A percentile compares a stretch with the other conserved stretches of the same genome.
Evolutionary conservation across 2,797 vertebrate genomes (phyloP).

Genomic region (Adrianichthys oophorus): DNA sequence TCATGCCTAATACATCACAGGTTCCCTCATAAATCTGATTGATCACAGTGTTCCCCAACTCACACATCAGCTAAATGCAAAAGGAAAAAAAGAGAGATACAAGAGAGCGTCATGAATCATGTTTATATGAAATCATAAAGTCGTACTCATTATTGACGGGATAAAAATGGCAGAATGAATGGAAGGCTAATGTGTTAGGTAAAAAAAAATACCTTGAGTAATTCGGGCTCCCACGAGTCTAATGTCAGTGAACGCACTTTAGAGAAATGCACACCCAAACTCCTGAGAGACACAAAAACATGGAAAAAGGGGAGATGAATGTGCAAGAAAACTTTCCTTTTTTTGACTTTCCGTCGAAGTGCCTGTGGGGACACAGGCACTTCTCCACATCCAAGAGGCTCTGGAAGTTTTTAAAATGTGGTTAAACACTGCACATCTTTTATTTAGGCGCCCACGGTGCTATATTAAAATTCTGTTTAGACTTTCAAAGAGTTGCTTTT

Average conservation of each 20-base stretch:
- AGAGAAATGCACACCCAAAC: constrained; percentile 96
- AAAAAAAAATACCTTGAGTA: constrained; percentile 84
- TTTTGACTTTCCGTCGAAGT: neutral
- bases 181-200: constrained; percentile 3
- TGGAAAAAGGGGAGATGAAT: neutral
- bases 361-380: constrained; percentile 4
- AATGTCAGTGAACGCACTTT: constrained; percentile 96
- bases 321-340: constrained; percentile 10
- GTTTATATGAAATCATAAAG: too few relatives aligned
- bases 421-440: constrained; percentile 4
- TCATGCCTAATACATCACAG: constrained; percentile 84
- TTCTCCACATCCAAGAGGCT: neutral
- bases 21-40: constrained; percentile 95
- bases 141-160: constrained; percentile 5
- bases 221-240: constrained; percentile 97
- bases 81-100: neutral
- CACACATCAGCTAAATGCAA: constrained; percentile 91
- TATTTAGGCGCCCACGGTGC: neutral
- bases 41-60: constrained; percentile 91
- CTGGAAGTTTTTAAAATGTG: constrained; percentile 1
- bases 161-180: neutral
- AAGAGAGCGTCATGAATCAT: neutral
- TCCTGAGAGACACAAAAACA: constrained; percentile 76
- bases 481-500: too few relatives aligned
- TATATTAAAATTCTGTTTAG: neutral